These are phyloP conservation scores for Polymixis flavicincta DNA, from an alignment of 2,888 invertebrate genomes.

Conservation along the genomic window DNA sequence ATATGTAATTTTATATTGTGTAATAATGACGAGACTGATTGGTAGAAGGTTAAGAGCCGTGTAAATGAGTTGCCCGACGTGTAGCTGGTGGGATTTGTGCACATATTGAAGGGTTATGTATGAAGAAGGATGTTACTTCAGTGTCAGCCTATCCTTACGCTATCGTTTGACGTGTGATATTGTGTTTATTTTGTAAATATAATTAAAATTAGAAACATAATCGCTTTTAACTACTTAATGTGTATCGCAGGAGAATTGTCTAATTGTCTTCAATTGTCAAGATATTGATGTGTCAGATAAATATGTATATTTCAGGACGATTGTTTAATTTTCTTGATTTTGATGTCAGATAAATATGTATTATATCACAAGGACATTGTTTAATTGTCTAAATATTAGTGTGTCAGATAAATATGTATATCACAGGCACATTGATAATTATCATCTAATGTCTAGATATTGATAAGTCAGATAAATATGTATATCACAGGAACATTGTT, in stretches of 20 bases:
- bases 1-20: conserved; percentile 40
- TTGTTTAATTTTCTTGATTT: conserved; percentile 13
- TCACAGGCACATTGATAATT: too few species aligned
- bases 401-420: conserved; percentile 11
- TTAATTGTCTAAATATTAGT: too few species aligned
- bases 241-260: neutral
- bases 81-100: conserved; percentile 12
- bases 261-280: too few species aligned
- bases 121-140: conserved; percentile 36
- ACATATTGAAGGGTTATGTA: conserved; percentile 17
- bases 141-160: conserved; percentile 61
- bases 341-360: conserved; percentile 12
- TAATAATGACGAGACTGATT: conserved; percentile 61
- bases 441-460: too few species aligned
- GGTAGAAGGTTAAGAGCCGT: conserved; percentile 56
- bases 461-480: conserved; percentile 10
- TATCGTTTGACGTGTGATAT: conserved; percentile 62
- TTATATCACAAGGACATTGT: too few species aligned
- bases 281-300: neutral
- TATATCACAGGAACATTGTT: neutral
- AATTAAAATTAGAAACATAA: conserved; percentile 31
- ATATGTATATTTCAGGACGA: conserved; percentile 28
- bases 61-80: conserved; percentile 35
- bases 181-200: conserved; percentile 62
- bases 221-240: conserved; percentile 43